Base-by-base conservation (phyloP, 2,888 invertebrate species). In the Meta bourneti region DNA sequence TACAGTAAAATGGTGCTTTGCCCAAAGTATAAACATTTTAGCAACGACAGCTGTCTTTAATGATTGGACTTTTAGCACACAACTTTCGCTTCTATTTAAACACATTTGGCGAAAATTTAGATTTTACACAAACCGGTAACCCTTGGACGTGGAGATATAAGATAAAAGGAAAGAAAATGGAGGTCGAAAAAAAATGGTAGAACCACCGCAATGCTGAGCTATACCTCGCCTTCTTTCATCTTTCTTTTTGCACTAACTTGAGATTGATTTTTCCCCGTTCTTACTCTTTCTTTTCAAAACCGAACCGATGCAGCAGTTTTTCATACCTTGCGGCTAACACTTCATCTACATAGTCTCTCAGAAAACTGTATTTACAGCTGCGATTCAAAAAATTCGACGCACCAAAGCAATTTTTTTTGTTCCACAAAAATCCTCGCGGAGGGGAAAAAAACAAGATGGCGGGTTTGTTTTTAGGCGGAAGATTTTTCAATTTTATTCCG, bases 281-380 rank as follows among this genome's bases (percentile, higher is more conserved):
- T 16, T 20, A 52, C 19, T 51, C 51, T 34, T 49, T 51, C 77
- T 16, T 77, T 77, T 70, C 86, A 69, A 70, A 61, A 52, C 80
- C 19, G 69, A 16, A 80, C 91, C 54, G 82, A 91, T 87, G 87
- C 81, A 72, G 87, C 91, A 87, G 72, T 91, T 87, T 91, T 87
- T 87, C 87, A 82, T 91, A 87, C 82, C 91, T 78, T 49, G 13
- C 51, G 87, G 82, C 87, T 7, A 82, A 19, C 71, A 83, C 90
- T 90, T 90, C 80, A 90, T 90, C 90, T 86, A 69, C 90, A 90
- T 90, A 84, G 80, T n/a, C 77, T 71, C 70, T 52, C 16, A 19
- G 81, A 74, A 19, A 74, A 20, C 72, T 54, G 20, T 90, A 84
- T 90, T 90, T 90, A 90, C 80, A 87, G 72, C 70, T 16, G 34